Evolutionary conservation across 2,888 invertebrate species (phyloP).

Genomic region (Diarsia mendica): DNA sequence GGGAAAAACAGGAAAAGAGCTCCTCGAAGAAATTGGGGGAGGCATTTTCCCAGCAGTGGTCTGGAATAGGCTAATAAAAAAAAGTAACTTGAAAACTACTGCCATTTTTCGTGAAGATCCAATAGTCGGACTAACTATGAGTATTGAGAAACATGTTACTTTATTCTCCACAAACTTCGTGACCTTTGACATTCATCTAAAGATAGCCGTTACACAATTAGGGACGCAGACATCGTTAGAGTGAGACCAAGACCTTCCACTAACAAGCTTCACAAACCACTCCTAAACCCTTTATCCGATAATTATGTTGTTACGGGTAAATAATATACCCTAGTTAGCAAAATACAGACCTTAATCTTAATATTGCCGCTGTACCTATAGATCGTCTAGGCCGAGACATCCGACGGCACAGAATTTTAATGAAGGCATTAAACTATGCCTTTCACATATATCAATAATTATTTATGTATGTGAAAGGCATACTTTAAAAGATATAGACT

Average conservation of each 20-base stretch:
- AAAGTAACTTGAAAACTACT: neutral
- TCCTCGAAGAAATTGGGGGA: too few relatives aligned
- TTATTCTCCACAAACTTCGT: neutral
- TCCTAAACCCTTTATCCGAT: conserved; percentile 25
- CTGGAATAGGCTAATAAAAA: too few relatives aligned
- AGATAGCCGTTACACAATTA: conserved; percentile 16
- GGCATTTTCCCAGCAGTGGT: too few relatives aligned
- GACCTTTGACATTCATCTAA: conserved; percentile 18
- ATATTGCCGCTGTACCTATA: neutral
- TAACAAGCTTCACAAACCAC: conserved; percentile 31
- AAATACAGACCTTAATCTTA: neutral
- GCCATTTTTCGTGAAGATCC: neutral
- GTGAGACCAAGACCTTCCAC: conserved; percentile 25
- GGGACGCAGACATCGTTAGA: conserved; percentile 15
- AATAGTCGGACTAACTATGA: neutral
- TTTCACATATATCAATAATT: neutral
- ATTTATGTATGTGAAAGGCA: too few relatives aligned
- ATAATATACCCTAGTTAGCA: conserved; percentile 2
- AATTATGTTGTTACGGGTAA: neutral
- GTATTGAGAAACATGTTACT: neutral
- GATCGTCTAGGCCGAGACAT: neutral
- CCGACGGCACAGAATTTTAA: neutral
- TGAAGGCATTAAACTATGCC: neutral
- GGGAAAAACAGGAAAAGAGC: too few relatives aligned
- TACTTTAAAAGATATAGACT: neutral